phyloP scores from a whole-genome alignment of 2,113 vertebrate genomes.

The Anarrhichthys ocellatus region DNA sequence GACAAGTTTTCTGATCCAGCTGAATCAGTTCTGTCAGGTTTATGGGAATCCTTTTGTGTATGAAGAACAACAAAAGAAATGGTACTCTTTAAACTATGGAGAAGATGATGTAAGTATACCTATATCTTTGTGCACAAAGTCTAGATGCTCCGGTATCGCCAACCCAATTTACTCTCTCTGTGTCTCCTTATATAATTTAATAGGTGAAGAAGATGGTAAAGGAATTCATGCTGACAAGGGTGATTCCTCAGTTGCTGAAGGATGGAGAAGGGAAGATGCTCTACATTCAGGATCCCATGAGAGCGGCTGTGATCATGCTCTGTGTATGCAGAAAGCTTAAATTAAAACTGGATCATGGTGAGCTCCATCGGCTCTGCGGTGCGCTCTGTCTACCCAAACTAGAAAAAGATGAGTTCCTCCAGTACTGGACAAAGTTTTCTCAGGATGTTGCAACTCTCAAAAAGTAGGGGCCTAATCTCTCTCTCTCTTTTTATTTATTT shows the following conservation, averaged over 20 bases:
- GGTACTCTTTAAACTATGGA: constrained; percentile 73
- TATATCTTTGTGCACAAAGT: background rate
- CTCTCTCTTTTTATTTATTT: too few species aligned
- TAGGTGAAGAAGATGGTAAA: constrained; percentile 79
- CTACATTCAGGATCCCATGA: constrained; percentile 70
- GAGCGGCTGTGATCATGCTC: constrained; percentile 74
- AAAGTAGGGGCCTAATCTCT: constrained; percentile 51
- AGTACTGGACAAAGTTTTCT: constrained; percentile 73
- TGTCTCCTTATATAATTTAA: background rate
- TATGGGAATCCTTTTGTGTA: constrained; percentile 67
- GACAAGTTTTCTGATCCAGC: constrained; percentile 81
- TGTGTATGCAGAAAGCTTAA: constrained; percentile 33
- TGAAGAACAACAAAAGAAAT: constrained; percentile 33
- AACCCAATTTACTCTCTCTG: background rate
- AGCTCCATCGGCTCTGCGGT: constrained; percentile 64
- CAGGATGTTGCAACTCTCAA: constrained; percentile 60
- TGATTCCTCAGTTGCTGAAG: constrained; percentile 70
- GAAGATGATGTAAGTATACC: constrained; percentile 79
- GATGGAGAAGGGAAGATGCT: background rate
- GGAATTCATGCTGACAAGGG: constrained; percentile 65
- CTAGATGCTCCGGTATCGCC: fast-evolving
- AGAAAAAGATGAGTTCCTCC: constrained; percentile 61
- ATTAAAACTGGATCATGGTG: constrained; percentile 30
- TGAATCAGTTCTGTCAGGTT: constrained; percentile 83
- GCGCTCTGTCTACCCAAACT: constrained; percentile 66